Conservation (phyloP, 2,797 vertebrate genomes). For the Lagothrix lagotricha region DNA sequence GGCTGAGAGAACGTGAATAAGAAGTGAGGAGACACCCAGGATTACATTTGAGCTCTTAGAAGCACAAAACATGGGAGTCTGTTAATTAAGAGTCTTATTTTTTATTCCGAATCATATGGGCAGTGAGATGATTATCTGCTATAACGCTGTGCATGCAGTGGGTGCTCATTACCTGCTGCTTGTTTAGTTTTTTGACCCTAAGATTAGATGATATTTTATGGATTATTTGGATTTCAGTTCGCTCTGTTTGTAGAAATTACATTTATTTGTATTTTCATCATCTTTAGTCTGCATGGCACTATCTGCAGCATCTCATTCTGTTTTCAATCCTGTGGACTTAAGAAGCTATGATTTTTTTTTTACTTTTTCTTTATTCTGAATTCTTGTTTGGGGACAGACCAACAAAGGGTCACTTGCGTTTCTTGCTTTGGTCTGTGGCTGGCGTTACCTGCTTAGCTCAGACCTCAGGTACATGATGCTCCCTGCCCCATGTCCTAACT, state of each 20-base stretch:
- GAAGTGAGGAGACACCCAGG: background rate
- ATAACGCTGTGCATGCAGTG: rapidly evolving
- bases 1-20: background rate
- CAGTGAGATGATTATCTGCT: background rate
- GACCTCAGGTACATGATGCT: background rate
- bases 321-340: background rate
- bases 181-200: background rate
- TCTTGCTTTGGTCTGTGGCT: slow-evolving; percentile 8
- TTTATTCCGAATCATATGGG: background rate
- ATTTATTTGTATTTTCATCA: background rate
- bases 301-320: background rate
- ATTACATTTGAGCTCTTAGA: background rate
- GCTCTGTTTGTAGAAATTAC: background rate
- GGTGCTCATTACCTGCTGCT: background rate
- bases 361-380: background rate
- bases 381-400: slow-evolving; percentile 56
- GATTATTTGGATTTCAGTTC: background rate
- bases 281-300: rapidly evolving
- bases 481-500: background rate
- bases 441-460: slow-evolving; percentile 55
- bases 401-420: background rate
- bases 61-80: rapidly evolving
- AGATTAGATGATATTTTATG: background rate
- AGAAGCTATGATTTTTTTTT: background rate
- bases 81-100: background rate